Evolutionary conservation across 2,888 invertebrate genomes (phyloP).

Genomic region (Ryuthela nishihirai): DNA sequence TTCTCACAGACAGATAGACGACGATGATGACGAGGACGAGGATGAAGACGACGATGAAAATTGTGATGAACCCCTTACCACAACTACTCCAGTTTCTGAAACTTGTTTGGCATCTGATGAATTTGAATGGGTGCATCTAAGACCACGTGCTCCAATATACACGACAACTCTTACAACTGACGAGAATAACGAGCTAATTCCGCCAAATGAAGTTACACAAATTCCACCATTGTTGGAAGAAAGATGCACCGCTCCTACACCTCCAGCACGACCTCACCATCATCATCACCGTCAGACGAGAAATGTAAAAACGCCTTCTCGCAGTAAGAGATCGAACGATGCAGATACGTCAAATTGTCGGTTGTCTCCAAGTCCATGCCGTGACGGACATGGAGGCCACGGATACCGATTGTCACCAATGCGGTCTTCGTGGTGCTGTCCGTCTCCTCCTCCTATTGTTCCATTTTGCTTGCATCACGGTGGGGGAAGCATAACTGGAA

Average conservation of each 20-base stretch:
- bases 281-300: constrained; percentile 7
- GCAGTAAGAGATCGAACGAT: constrained; percentile 9
- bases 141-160: not conserved
- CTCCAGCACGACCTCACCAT: constrained; percentile 15
- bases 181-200: constrained; percentile 1
- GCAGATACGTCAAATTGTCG: not conserved
- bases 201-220: not conserved
- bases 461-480: constrained; percentile 8
- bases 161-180: not conserved
- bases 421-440: constrained; percentile 35
- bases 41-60: constrained; percentile 18
- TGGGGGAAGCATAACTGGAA: constrained; percentile 14
- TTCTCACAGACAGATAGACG: too few relatives aligned
- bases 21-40: constrained; percentile 22
- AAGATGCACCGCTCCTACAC: constrained; percentile 1
- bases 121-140: constrained; percentile 28
- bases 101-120: constrained; percentile 29
- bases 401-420: constrained; percentile 24
- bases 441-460: constrained; percentile 18
- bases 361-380: constrained; percentile 18
- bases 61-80: constrained; percentile 5
- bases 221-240: not conserved
- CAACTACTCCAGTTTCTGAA: constrained; percentile 11
- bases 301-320: not conserved
- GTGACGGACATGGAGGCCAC: constrained; percentile 14